These are phyloP conservation scores for Andrena praecox DNA, from an alignment of 2,888 invertebrate species.

Conservation along the genomic window DNA sequence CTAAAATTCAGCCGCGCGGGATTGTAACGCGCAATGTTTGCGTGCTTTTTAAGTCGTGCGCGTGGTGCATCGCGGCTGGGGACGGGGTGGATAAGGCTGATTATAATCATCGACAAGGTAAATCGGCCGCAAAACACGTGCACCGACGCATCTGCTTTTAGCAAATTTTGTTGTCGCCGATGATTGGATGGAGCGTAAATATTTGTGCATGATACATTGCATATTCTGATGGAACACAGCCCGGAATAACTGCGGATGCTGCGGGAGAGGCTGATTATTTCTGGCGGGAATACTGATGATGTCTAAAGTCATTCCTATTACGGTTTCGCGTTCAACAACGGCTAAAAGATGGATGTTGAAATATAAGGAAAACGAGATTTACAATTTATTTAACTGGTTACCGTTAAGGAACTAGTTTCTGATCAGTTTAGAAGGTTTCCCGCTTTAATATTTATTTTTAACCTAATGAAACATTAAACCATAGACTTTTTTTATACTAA, in stretches of 20 bases:
- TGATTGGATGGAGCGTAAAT: constrained; percentile 68
- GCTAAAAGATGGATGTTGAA: background rate
- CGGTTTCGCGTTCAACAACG: background rate
- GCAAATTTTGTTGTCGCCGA: constrained; percentile 58
- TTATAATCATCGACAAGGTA: constrained; percentile 51
- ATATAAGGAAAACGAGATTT: background rate
- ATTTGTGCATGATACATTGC: constrained; percentile 67
- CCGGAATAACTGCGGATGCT: constrained; percentile 64
- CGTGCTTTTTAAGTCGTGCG: background rate
- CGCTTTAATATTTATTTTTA: too few species aligned
- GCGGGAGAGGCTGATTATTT: constrained; percentile 75
- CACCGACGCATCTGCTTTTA: constrained; percentile 53
- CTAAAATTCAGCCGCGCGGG: background rate
- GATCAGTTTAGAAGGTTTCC: too few species aligned
- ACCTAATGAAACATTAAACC: too few species aligned
- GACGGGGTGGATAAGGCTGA: constrained; percentile 1
- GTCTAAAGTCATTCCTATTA: constrained; percentile 56
- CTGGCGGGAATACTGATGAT: constrained; percentile 62
- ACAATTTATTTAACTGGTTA: too few species aligned
- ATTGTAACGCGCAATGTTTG: background rate
- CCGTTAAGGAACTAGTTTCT: too few species aligned
- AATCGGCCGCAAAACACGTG: constrained; percentile 52
- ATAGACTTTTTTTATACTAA: too few species aligned
- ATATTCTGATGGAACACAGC: constrained; percentile 39
- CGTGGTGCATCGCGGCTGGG: background rate